Evolutionary conservation across 1,140 invertebrate species (phyloP), one percentile per base, ranked within the genome.

Genomic region (Portunus trituberculatus): DNA sequence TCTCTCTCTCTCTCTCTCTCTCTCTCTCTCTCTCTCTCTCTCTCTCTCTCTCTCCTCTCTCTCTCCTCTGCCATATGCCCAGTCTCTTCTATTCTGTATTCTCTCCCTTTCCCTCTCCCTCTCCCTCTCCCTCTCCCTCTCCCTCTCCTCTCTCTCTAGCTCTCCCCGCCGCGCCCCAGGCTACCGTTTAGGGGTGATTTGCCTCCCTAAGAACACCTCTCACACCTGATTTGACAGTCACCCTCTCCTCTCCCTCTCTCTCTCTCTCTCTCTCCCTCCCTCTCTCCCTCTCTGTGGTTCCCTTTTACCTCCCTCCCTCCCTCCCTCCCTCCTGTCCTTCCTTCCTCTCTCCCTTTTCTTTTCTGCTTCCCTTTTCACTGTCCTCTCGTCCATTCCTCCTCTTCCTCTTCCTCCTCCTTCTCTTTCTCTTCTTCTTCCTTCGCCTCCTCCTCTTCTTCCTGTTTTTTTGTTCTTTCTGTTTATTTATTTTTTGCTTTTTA

Each of bases 161-260:
- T 94, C 87, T 91, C 67, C 25, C 67, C 1, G 20, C 67, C 67
- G 12, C 67, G 67, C 67, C 67, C 67, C 67, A 20, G 67, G 67
- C 67, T 76, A 94, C 46, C 93, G 67, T 94, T 94, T 94, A 94
- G 76, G 82, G 88, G 87, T 94, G 93, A 94, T 94, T 90, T 94
- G 93, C 90, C 90, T 94, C 93, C 90, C 93, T 94, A 88, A 94
- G 48, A 94, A 82, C 76, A 39, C 87, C 89, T 89, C 90, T 82
- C 89, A 94, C 59, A 82, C 90, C 67, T 89, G 88, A 94, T 94
- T 94, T 94, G 93, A 88, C 93, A 90, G 59, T 94, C 93, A 90
- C 59, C 88, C 87, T 7, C 16, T 0, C 8, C 46, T n/a, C 46
- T 28, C 76, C 45, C 28, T 39, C 67, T 20, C 59, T 14, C 32